Percentiles rank a stretch among this genome's conserved stretches.
Evolutionary conservation across 2,797 vertebrate genomes (phyloP).

Genomic region (Lagocephalus sceleratus): DNA sequence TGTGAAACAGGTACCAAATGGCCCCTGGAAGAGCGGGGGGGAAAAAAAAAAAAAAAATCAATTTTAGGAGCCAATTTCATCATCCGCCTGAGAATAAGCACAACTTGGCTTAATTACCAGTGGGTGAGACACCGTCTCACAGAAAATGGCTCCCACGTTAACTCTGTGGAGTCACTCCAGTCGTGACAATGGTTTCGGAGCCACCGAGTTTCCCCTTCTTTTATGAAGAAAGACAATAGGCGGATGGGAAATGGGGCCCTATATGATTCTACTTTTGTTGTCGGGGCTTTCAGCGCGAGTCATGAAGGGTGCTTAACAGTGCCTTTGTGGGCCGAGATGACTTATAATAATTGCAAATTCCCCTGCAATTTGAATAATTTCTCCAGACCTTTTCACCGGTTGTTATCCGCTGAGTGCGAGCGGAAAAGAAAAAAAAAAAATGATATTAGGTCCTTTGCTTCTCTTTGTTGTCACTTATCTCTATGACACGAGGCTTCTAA

Average conservation of each 20-base stretch:
- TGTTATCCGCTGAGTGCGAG: conserved; percentile 46
- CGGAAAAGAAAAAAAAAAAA: conserved; percentile 49
- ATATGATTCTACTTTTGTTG: conserved; percentile 54
- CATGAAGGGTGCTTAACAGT: conserved; percentile 63
- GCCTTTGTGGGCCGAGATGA: conserved; percentile 65
- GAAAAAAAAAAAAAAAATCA: background rate
- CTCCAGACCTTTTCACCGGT: conserved; percentile 56
- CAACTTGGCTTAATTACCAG: conserved; percentile 6
- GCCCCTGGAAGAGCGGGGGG: too few species aligned
- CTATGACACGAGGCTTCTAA: conserved; percentile 42
- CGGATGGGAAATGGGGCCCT: conserved; percentile 42
- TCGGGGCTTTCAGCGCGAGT: conserved; percentile 49
- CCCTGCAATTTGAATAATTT: conserved; percentile 69
- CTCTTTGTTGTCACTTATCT: conserved; percentile 53
- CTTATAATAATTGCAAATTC: conserved; percentile 75
- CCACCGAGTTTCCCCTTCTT: conserved; percentile 28
- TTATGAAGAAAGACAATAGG: conserved; percentile 26
- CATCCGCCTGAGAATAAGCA: conserved; percentile 1
- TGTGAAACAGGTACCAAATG: too few species aligned
- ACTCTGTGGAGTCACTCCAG: conserved; percentile 20
- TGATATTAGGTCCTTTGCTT: conserved; percentile 47
- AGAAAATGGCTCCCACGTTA: too few species aligned
- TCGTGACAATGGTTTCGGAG: conserved; percentile 37
- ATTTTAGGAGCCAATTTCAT: background rate
- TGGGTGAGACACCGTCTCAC: background rate